phyloP scores from a whole-genome alignment of 92 coral and sea anemone genomes.

The Phymanthus crucifer region DNA sequence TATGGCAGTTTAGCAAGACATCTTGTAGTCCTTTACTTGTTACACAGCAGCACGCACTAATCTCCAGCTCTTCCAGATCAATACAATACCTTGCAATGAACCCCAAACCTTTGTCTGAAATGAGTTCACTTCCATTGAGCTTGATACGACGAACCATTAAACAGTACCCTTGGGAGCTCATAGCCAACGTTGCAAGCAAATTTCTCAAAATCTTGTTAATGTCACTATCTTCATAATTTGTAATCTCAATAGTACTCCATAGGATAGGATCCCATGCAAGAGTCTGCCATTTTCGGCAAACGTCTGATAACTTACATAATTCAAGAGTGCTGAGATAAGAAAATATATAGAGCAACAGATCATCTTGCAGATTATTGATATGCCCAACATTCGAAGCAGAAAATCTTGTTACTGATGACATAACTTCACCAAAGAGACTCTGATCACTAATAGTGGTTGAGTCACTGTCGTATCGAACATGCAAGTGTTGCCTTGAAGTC shows the following conservation, averaged over 20 bases:
- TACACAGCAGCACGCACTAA: constrained; percentile 86
- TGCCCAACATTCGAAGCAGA: constrained; percentile 30
- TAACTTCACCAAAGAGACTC: constrained; percentile 63
- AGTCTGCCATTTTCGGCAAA: constrained; percentile 85
- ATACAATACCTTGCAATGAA: constrained; percentile 89
- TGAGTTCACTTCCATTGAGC: constrained; percentile 85
- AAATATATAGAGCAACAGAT: constrained; percentile 72
- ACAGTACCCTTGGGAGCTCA: constrained; percentile 91
- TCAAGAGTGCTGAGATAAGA: constrained; percentile 74
- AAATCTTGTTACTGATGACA: constrained; percentile 38
- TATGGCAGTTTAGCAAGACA: constrained; percentile 72
- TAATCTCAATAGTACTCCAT: constrained; percentile 72
- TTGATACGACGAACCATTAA: constrained; percentile 75
- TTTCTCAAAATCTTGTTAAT: constrained; percentile 83
- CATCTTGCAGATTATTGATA: constrained; percentile 80
- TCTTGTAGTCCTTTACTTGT: constrained; percentile 94
- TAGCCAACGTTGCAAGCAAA: constrained; percentile 75
- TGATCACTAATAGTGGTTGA: constrained; percentile 83
- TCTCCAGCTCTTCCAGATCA: constrained; percentile 82
- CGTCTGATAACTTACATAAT: constrained; percentile 86
- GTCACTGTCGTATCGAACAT: constrained; percentile 75
- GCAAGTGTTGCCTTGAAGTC: constrained; percentile 30
- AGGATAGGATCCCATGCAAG: constrained; percentile 96
- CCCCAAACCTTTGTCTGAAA: constrained; percentile 90
- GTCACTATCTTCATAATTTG: constrained; percentile 84